Conservation (phyloP, 2,888 invertebrate genomes). For the Globia sparganii region DNA sequence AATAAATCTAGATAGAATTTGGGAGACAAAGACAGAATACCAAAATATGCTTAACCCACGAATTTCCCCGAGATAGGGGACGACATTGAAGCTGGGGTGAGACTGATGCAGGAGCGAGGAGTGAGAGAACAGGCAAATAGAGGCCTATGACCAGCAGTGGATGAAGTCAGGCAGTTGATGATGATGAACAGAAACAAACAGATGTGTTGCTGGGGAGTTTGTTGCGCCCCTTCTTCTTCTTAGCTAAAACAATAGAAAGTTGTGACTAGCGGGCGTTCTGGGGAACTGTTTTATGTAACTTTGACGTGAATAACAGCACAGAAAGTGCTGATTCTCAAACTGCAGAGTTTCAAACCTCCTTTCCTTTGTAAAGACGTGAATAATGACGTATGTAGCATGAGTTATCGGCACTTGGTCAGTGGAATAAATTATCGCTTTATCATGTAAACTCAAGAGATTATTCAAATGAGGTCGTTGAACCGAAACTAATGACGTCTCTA, state of each 20-base stretch:
- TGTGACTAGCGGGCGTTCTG: background rate
- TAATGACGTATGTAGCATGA: background rate
- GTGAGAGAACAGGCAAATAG: background rate
- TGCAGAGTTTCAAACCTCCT: background rate
- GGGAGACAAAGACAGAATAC: background rate
- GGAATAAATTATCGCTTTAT: conserved; percentile 48
- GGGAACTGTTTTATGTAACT: background rate
- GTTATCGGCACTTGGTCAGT: conserved; percentile 18
- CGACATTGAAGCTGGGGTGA: background rate
- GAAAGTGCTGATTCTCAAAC: background rate
- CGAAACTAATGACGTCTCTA: conserved; percentile 42
- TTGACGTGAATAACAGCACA: background rate
- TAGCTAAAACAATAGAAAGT: background rate
- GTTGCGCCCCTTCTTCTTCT: background rate
- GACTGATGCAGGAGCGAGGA: background rate
- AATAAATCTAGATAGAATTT: background rate
- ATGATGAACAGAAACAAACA: background rate
- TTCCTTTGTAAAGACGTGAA: background rate
- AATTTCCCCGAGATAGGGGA: background rate
- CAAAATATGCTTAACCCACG: background rate
- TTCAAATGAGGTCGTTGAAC: conserved; percentile 59
- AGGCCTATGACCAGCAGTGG: background rate
- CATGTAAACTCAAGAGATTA: conserved; percentile 42
- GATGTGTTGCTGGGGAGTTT: background rate
- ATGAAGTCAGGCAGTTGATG: background rate